Evolutionary conservation across 2,888 invertebrate species (phyloP), one percentile per base, ranked within the genome.

Genomic region (Meteorus colon): DNA sequence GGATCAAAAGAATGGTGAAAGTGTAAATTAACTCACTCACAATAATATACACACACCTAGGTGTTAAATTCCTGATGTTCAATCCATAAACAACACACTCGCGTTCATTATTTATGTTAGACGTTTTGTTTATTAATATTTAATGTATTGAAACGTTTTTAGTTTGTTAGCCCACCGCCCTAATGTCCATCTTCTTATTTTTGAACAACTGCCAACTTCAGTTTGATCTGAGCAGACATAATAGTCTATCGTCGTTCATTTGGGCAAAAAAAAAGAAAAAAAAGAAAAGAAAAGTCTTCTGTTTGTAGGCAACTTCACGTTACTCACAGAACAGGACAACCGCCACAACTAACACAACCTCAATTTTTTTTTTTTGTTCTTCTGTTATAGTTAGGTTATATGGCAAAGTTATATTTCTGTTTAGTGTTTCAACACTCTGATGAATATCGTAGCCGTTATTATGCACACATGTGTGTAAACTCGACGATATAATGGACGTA

Each of bases 101-200:
- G 10, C n/a, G 19, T 19, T 55, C 5, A 55, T 55, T 5, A 10
- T 55, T 19, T 55, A 19, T 55, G 41, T 34, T 34, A 34, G 34
- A 34, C 34, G 4, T 19, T 19, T n/a, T 55, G 19, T 55, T 8
- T 55, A 19, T 55, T 19, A 55, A 55, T 55, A 55, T 19, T 55
- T 19, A 55, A 55, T 55, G 48, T n/a, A 55, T 55, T 55, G n/a
- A 19, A 19, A 19, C 19, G n/a, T 8, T 8, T 55, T 55, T 55
- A 55, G 55, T 55, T 55, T 55, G 24, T 19, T 19, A 8, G 55
- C 6, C 55, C 55, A 55, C 55, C 55, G 55, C 55, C 55, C 55
- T 55, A 55, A 8, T 55, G 19, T 19, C 55, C 55, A 55, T 55
- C 19, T 55, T 55, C 19, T 19, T 55, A n/a, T 55, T 55, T 19